Base-by-base conservation (phyloP, 2,888 invertebrate species). In the Ophioninae sp. region DNA sequence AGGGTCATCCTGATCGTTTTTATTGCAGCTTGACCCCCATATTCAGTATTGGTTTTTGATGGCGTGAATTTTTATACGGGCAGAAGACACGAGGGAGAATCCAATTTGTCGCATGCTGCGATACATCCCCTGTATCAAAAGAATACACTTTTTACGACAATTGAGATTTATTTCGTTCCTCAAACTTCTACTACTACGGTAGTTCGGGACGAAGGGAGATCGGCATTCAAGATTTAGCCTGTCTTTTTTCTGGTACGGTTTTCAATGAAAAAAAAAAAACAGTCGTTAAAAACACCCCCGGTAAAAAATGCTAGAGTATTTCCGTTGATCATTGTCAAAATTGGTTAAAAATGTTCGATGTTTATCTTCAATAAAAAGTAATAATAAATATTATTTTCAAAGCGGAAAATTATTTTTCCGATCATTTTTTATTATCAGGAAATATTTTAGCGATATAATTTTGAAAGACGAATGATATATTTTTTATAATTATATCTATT, bases 21-120 rank as follows among this genome's bases (percentile, higher is more conserved):
- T 17, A 30, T 41, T 37, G 13, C 21, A 39, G 13, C 37, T 13
- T 50, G 70, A 70, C 75, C 78, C 67, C 61, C 23, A 81, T 83
- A 81, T 83, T 70, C 75, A 59, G 41, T 56, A 70, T 72, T 75
- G 81, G 41, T 41, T 78, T 57, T 59, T 65, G 39, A 44, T 30
- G 75, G 72, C 67, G 79, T 65, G 8, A 64, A 70, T 64, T 79
- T 72, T 79, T 67, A 79, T 79, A 79, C 79, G 79, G 73, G 79
- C 67, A 30, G 17, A 30, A 23, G 37, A 13, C 30, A 69, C n/a
- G 41, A 41, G 20, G 57, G 65, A 39, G 37, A 21, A 41, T 23
- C 57, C 41, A n/a, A 61, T 23, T 20, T 23, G 39, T 44, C 59
- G 67, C 73, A 50, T 50, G 50, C 13, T 70, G 67, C 73, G 30